Evolutionary conservation across 2,797 vertebrate genomes (phyloP), one percentile per base, ranked within the genome.

Genomic region (Ispidina picta): DNA sequence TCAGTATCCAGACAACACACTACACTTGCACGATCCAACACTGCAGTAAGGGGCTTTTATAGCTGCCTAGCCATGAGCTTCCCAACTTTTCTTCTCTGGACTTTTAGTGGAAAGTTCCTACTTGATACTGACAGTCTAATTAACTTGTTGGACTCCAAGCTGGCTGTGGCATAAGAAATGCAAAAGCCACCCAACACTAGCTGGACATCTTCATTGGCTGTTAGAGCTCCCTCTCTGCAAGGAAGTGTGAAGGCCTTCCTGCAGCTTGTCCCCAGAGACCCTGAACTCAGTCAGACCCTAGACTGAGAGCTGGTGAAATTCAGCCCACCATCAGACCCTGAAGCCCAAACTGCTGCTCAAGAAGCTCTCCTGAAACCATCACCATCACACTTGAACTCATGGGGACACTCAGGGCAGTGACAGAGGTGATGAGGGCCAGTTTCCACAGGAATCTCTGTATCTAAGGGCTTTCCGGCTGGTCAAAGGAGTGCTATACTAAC

Each of bases 21-120:
- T 3, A 9, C 2, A 2, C 4, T n/a, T 23, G 35, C 39, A 74
- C 0, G 0, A 20, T 23, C 21, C 18, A 54, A 15, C 0, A 0
- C 6, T 4, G 3, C 3, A 18, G 8, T 5, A 18, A 39, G 25
- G 14, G 31, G 4, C 4, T 51, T 55, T 63, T 55, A 48, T 56
- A 51, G 35, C 26, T 48, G 35, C 9, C 10, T 26, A 41, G 39
- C 15, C 12, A 12, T 2, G 2, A 11, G 23, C 35, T 70, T 70
- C 52, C 51, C n/a, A 41, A 44, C 10, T 33, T 55, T 20, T 16
- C 39, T 69, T 66, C 41, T 49, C 29, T 16, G 25, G 39, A 21
- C 2, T 81, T 86, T 43, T 56, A 21, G 5, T 75, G 77, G 52
- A 89, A 83, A 83, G 54, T 23, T 84, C 37, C 69, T 48, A 9